A percentile compares a stretch with the other conserved stretches of the same genome.
Evolutionary conservation across 1,140 invertebrate genomes (phyloP).

Genomic region (Probaryconus sp.): DNA sequence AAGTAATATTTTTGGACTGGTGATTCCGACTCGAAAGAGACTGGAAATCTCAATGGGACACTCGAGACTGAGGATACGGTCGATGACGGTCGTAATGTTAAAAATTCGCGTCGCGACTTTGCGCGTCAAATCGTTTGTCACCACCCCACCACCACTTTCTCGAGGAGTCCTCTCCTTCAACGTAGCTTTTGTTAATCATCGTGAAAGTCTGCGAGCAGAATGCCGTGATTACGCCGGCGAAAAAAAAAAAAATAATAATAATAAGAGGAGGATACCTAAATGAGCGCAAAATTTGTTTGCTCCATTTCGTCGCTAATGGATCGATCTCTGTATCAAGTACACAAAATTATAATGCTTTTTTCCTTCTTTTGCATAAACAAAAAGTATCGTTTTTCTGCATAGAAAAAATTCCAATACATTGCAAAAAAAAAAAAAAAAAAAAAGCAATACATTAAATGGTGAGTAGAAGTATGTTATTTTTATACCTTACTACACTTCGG

Average conservation of each 20-base stretch:
- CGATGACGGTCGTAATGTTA: slow-evolving; percentile 59
- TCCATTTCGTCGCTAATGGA: slow-evolving; percentile 49
- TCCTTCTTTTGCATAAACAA: too few relatives aligned
- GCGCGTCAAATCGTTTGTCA: slow-evolving; percentile 63
- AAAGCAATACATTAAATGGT: too few relatives aligned
- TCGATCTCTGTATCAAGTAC: background rate
- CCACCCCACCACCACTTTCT: slow-evolving; percentile 45
- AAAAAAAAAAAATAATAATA: too few relatives aligned
- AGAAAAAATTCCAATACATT: too few relatives aligned
- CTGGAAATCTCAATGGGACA: slow-evolving; percentile 58
- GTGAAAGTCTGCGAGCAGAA: slow-evolving; percentile 58
- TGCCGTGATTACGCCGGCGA: slow-evolving; percentile 53
- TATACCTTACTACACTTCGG: too few relatives aligned
- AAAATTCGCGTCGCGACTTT: slow-evolving; percentile 63
- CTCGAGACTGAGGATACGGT: slow-evolving; percentile 59
- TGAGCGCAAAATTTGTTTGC: slow-evolving; percentile 59
- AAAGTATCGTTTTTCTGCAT: too few relatives aligned
- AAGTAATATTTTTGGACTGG: slow-evolving; percentile 48
- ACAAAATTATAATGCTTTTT: too few relatives aligned
- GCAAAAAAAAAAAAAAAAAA: too few relatives aligned
- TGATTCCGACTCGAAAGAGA: slow-evolving; percentile 40
- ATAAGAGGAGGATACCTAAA: slow-evolving; percentile 46
- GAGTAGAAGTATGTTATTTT: too few relatives aligned
- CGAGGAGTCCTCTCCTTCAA: slow-evolving; percentile 49
- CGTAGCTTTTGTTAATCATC: slow-evolving; percentile 62